Percentiles rank a stretch among this genome's conserved stretches.
phyloP scores from a whole-genome alignment of 2,888 invertebrate genomes.

The Drosophila histrio region DNA sequence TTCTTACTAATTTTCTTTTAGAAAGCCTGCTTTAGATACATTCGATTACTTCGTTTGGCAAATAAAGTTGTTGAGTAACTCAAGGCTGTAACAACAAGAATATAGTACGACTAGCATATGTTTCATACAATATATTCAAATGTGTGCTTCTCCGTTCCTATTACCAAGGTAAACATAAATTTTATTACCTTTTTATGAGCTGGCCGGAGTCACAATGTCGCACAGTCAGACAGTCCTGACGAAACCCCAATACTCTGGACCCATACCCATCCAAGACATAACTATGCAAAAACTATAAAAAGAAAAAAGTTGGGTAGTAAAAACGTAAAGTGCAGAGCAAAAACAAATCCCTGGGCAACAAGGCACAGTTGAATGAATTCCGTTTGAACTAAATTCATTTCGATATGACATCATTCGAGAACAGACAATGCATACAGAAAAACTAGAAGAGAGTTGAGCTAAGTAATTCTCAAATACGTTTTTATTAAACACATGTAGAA shows the following conservation, averaged over 20 bases:
- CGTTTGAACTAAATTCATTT: conserved; percentile 71
- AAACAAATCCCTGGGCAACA: conserved; percentile 21
- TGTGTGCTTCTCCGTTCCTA: conserved; percentile 75
- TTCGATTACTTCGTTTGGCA: conserved; percentile 42
- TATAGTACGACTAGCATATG: conserved; percentile 42
- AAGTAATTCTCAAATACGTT: conserved; percentile 1
- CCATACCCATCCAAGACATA: conserved; percentile 20
- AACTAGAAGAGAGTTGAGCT: background rate
- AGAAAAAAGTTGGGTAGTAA: conserved; percentile 64
- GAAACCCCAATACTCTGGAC: conserved; percentile 3
- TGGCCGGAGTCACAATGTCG: conserved; percentile 80
- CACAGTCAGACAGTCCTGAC: conserved; percentile 46
- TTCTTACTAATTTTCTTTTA: no score
- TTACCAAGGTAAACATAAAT: conserved; percentile 80
- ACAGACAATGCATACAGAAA: conserved; percentile 20
- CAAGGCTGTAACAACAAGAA: conserved; percentile 58
- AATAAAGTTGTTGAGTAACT: conserved; percentile 65
- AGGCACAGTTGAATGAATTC: conserved; percentile 57
- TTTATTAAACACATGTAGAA: no score
- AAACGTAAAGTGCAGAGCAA: conserved; percentile 64
- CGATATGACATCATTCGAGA: conserved; percentile 61
- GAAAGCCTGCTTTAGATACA: conserved; percentile 31
- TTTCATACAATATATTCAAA: conserved; percentile 63
- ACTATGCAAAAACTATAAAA: conserved; percentile 73
- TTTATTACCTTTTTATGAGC: conserved; percentile 81